Evolutionary conservation across 2,888 invertebrate genomes (phyloP), one percentile per base, ranked within the genome.

Genomic region (Macaria liturata): DNA sequence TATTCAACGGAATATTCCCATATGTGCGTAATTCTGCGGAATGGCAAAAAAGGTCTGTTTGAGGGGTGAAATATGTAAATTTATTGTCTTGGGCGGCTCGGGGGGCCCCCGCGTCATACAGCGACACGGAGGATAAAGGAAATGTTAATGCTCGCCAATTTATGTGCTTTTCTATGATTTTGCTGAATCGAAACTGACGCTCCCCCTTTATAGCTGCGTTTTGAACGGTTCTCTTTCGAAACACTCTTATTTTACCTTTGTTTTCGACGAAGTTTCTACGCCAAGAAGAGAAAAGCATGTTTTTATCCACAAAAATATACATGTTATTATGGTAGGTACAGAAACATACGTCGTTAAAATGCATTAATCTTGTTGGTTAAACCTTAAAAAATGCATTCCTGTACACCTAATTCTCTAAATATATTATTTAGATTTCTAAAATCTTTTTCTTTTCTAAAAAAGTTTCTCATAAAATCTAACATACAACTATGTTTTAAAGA

Each of bases 61-160:
- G 90, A 90, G 91, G 91, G 91, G 91, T 89, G 90, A 91, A 91
- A 91, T 91, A 91, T 91, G 91, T 91, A 91, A 91, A 91, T 91
- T 91, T 91, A 91, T 91, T 91, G 91, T 91, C 90, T 91, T 89
- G 91, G 91, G 91, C 90, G 89, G 87, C 86, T 81, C 83, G 79
- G 74, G 70, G 75, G 59, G 70, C 72, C 84, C 87, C 88, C 90
- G 88, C 91, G 88, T 91, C 91, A 91, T 91, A 91, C 84, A 80
- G 88, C 90, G 88, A 91, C 91, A 91, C 91, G 88, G 87, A 84
- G 89, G 86, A 90, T 90, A 91, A 91, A 91, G 91, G 89, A 90
- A 91, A 91, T 91, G 91, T 91, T 91, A 91, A 91, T 91, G 90
- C 88, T 75, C 75, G 81, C 84, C 91, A 91, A 91, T 91, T 91